Base-by-base conservation (phyloP, 30 jellyfish, hydroid and myxozoan species). In the Haliclystus octoradiatus region DNA sequence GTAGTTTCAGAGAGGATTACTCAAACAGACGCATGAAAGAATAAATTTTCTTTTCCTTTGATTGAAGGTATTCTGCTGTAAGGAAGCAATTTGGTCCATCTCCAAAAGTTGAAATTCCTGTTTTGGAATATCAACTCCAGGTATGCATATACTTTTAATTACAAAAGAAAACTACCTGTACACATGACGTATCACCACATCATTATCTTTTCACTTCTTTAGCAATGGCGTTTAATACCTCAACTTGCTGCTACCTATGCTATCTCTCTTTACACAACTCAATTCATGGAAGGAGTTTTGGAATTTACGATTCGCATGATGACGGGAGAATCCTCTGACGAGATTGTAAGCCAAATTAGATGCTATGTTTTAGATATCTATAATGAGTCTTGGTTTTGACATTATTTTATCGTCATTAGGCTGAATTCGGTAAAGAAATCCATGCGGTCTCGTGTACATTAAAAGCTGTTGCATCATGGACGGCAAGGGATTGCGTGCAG, bases 211-310 rank as follows among this genome's bases (percentile, higher is more conserved):
- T n/a, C n/a, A 26, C 50, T 19, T 26, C 62, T 28, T 50, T 47
- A 89, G 95, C 98, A 89, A 81, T 89, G 98, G 98, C 95, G 98
- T 5, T 77, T 89, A 28, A 65, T 89, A 19, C 98, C 98, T 2
- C 80, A 75, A 57, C 94, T 82, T 31, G 95, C 98, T 5, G 92
- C 92, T 14, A 62, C 87, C n/a, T 89, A 66, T 71, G 94, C 93
- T 1, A 19, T 93, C 78, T 61, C 75, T 30, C 67, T 71, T 19
- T 81, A 73, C 74, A 69, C 70, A 26, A 49, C 71, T 19, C 65
- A 75, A 63, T 89, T 89, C 64, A 33, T 29, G 29, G 75, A 69
- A 14, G 52, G 61, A 4, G 66, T 78, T 33, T 52, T 31, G 34
- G 64, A 66, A 1, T 64, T 89, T 76, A 65, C 91, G 33, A 19